Conservation (phyloP, 2,113 vertebrate genomes). For the Paratilapia polleni region DNA sequence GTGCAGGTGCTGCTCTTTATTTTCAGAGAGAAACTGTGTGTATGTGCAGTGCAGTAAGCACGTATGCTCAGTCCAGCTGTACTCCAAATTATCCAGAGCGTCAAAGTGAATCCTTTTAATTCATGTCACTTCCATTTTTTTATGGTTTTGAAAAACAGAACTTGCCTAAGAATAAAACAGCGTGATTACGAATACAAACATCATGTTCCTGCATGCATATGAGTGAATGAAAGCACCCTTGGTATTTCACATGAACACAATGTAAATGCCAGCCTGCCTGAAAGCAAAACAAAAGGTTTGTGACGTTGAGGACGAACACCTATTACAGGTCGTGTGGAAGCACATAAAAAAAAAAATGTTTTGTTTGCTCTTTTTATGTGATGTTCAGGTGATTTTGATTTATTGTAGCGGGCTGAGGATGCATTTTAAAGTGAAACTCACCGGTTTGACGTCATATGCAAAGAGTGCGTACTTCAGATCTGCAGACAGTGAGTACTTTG, state of each 20-base stretch:
- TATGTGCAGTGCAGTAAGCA: neutral
- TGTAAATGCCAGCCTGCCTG: slow-evolving; percentile 26
- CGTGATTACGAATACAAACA: neutral
- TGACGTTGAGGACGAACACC: neutral
- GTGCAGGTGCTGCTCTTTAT: slow-evolving; percentile 23
- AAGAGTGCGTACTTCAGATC: slow-evolving; percentile 94
- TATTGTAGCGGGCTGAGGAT: neutral
- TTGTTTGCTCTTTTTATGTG: neutral
- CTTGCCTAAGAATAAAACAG: neutral
- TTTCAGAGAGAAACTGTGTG: neutral
- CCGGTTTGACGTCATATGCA: slow-evolving; percentile 94
- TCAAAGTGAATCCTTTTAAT: slow-evolving; percentile 1
- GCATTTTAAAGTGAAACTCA: slow-evolving; percentile 69
- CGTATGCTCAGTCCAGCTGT: neutral
- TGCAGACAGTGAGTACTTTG: slow-evolving; percentile 90
- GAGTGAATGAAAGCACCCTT: slow-evolving; percentile 3
- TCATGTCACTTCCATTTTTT: slow-evolving; percentile 8
- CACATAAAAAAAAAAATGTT: neutral
- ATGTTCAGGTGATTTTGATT: neutral
- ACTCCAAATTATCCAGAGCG: neutral
- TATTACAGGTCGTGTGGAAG: neutral
- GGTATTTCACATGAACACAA: neutral
- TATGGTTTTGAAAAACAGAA: neutral
- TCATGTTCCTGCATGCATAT: neutral
- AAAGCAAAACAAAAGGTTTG: slow-evolving; percentile 19